Evolutionary conservation across 2,797 vertebrate species (phyloP).

Genomic region (Alcedo quadribrachys): DNA sequence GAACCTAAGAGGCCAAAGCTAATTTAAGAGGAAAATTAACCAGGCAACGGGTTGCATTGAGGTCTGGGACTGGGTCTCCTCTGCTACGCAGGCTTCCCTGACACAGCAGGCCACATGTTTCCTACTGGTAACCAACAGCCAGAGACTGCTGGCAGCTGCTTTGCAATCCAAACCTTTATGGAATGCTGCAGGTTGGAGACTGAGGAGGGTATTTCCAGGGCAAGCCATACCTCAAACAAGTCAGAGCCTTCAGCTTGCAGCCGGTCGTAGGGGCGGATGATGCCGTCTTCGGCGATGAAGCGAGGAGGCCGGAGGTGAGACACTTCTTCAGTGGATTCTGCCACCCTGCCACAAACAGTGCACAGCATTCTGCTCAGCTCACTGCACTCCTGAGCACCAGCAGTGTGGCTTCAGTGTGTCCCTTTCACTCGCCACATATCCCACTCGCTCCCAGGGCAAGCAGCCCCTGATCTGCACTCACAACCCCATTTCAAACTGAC

Average conservation of each 20-base stretch:
- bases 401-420: not conserved
- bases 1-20: not conserved
- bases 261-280: constrained; percentile 90
- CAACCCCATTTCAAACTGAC: not conserved
- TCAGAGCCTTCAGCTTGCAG: constrained; percentile 90
- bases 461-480: not conserved
- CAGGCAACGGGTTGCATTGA: not conserved
- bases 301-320: constrained; percentile 89
- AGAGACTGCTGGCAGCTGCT: not conserved
- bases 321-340: constrained; percentile 94
- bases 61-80: not conserved
- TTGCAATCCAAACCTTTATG: not conserved
- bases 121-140: rapidly evolving
- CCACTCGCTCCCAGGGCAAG: not conserved
- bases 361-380: not conserved
- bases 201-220: not conserved
- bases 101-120: not conserved
- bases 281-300: constrained; percentile 91
- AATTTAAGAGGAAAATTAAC: not conserved
- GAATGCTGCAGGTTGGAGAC: not conserved
- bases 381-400: not conserved
- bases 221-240: constrained; percentile 89
- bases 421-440: not conserved
- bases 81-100: not conserved
- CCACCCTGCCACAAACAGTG: constrained; percentile 78